These are phyloP conservation scores for Tachina fera DNA, from an alignment of 2,888 invertebrate species.

Conservation along the genomic window DNA sequence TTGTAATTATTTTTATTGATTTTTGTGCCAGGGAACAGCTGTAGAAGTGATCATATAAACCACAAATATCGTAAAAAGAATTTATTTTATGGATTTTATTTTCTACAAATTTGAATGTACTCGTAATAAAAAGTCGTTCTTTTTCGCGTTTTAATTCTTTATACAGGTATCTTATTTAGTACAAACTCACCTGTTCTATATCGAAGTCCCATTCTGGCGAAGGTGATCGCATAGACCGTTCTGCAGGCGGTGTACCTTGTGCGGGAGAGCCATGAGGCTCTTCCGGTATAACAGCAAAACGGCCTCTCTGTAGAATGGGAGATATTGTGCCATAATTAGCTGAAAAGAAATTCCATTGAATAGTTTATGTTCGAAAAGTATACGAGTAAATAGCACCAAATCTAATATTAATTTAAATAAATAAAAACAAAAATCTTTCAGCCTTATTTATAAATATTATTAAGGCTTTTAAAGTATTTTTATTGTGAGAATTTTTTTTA, in stretches of 20 bases:
- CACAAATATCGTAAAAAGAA: too few species aligned
- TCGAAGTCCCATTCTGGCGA: constrained; percentile 83
- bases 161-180: neutral
- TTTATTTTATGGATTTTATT: neutral
- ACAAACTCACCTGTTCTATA: constrained; percentile 80
- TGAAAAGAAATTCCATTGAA: constrained; percentile 70
- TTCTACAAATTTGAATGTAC: neutral
- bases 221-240: constrained; percentile 79
- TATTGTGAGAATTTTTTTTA: too few species aligned
- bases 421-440: too few species aligned
- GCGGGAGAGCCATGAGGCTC: constrained; percentile 83
- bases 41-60: too few species aligned
- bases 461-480: too few species aligned
- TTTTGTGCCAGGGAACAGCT: too few species aligned
- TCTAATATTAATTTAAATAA: too few species aligned
- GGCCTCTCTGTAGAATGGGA: constrained; percentile 82
- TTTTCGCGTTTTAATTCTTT: neutral
- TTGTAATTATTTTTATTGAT: too few species aligned
- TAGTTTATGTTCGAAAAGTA: constrained; percentile 77
- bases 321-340: constrained; percentile 83
- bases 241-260: constrained; percentile 78
- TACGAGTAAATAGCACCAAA: too few species aligned
- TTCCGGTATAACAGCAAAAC: constrained; percentile 83
- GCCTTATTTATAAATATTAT: too few species aligned
- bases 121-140: constrained; percentile 39